phyloP scores from a whole-genome alignment of 2,888 invertebrate species.

The Oscheius sp. region DNA sequence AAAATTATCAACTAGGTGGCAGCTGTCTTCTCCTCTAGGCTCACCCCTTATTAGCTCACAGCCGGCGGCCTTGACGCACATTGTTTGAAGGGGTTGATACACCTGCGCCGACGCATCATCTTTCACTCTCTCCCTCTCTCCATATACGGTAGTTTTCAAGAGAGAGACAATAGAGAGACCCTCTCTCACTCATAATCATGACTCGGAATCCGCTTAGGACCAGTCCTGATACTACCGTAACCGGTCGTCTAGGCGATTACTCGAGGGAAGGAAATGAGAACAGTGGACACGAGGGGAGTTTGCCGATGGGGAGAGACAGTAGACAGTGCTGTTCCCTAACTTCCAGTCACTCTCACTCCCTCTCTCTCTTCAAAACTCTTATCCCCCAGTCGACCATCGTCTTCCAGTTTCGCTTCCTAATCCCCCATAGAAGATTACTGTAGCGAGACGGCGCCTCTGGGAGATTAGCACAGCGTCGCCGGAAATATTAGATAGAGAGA shows the following conservation, averaged over 20 bases:
- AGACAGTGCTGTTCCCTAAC: too few relatives aligned
- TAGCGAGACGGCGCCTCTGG: constrained; percentile 35
- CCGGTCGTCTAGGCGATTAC: constrained; percentile 29
- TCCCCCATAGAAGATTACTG: constrained; percentile 29
- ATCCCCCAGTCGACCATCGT: background rate
- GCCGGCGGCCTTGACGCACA: constrained; percentile 35
- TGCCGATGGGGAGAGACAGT: background rate
- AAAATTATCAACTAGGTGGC: background rate
- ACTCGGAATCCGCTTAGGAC: constrained; percentile 33
- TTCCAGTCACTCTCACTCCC: too few relatives aligned
- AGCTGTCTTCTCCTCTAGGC: constrained; percentile 28
- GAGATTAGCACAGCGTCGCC: constrained; percentile 14
- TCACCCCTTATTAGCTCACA: constrained; percentile 8
- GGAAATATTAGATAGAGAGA: constrained; percentile 9
- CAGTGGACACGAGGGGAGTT: background rate
- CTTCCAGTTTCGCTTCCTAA: constrained; percentile 28
- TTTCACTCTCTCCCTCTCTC: constrained; percentile 20
- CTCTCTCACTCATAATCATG: background rate
- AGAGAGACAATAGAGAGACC: constrained; percentile 18
- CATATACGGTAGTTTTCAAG: constrained; percentile 8
- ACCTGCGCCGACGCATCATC: constrained; percentile 30
- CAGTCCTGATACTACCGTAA: constrained; percentile 29
- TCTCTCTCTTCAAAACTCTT: background rate
- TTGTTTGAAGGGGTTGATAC: constrained; percentile 38
- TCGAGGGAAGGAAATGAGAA: constrained; percentile 11